These are phyloP conservation scores for Sus scrofa DNA, from an alignment of 2,113 vertebrate genomes.

Conservation along the genomic window T2T-Sscrofa CM000827.6:94270001-94270500, in stretches of 20 bases:
- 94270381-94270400: neutral
- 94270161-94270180: neutral
- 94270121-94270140: neutral
- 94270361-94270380: neutral
- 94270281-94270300: neutral
- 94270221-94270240: neutral
- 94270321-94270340: neutral
- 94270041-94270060: neutral
- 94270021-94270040: neutral
- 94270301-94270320: neutral
- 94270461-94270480: neutral
- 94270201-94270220: neutral
- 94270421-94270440: neutral
- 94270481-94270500: neutral
- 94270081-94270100: neutral
- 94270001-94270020: neutral
- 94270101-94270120: neutral
- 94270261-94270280: neutral
- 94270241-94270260: neutral
- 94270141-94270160: neutral
- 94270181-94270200: neutral
- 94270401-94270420: neutral
- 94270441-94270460: neutral
- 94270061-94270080: neutral
- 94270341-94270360: neutral